A percentile compares a stretch with the other conserved stretches of the same genome.
phyloP scores from a whole-genome alignment of 92 coral and sea anemone species.

The Epizoanthus ramosus region DNA sequence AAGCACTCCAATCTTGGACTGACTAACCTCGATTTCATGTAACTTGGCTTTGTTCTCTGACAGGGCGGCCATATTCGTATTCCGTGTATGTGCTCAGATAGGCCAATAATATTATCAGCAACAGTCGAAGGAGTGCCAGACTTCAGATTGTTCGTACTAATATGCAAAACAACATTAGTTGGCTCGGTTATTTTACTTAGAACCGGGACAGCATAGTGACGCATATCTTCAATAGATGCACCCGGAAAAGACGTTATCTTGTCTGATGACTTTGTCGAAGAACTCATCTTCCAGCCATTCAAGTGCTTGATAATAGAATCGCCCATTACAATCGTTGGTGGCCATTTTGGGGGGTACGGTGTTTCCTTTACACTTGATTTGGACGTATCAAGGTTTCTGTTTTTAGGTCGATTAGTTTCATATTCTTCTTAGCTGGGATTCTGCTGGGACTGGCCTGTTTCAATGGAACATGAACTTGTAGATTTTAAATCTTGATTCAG shows the following conservation, averaged over 20 bases:
- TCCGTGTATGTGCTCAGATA: not conserved
- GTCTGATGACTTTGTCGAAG: not conserved
- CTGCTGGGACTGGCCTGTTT: no score
- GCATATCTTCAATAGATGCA: conserved; percentile 26
- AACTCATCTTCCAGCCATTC: not conserved
- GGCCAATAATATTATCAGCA: not conserved
- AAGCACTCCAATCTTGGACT: no score
- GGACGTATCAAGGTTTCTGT: no score
- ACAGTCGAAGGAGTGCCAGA: not conserved
- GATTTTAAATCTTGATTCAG: no score
- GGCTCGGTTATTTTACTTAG: not conserved
- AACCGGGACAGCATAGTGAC: conserved; percentile 6
- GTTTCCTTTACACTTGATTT: no score
- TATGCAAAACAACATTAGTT: conserved; percentile 16
- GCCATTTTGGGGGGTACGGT: not conserved
- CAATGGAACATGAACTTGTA: no score
- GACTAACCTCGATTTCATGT: no score
- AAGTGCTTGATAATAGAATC: conserved; percentile 20
- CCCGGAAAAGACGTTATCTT: conserved; percentile 20
- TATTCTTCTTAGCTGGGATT: no score
- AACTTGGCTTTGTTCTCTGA: no score
- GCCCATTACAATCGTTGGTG: conserved; percentile 1
- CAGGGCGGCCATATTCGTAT: no score
- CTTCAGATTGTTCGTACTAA: conserved; percentile 22
- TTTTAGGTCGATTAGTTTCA: no score